Evolutionary conservation across 2,113 vertebrate species (phyloP), one percentile per base, ranked within the genome.

Genomic region (Leucoraja erinaceus): DNA sequence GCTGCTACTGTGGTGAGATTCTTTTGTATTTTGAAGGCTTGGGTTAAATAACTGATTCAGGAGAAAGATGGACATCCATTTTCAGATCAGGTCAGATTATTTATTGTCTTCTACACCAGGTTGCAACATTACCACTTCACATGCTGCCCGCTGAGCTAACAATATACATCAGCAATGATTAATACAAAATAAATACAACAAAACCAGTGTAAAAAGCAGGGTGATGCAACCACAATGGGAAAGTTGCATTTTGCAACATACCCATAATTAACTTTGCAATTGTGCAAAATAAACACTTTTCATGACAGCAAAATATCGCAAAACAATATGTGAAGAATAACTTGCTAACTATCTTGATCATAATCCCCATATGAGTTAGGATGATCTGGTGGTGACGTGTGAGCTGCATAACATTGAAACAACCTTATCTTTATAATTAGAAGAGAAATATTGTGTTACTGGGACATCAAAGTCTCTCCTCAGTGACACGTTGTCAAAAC

Each of bases 371-470:
- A 61, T 66, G n/a, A 88, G 59, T 63, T 4, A 61, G 28, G 63
- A 63, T 63, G 56, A 63, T 66, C 28, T 31, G 59, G 12, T 88
- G 2, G 59, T n/a, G 5, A 63, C n/a, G 28, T 88, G n/a, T 4
- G 59, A 63, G 28, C 31, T 86, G 61, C 25, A 86, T 63, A 86
- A 61, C 12, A 14, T 61, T 31, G 83, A 7, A 63, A 31, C 12
- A 31, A 59, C 59, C 28, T n/a, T 63, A 88, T 88, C n/a, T 61
- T 88, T 88, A 31, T 88, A 88, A 88, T 88, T 88, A 88, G 83
- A 31, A 18, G 83, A n/a, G 31, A 88, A n/a, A 8, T 20, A 88
- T 31, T 28, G 31, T 66, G 59, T 31, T 66, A 59, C 83, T 88
- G 59, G 83, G 59, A 31, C 10, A 88, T n/a, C 18, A 5, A 6